phyloP scores from a whole-genome alignment of 2,797 vertebrate genomes.

The Gymnopithys bicolor region DNA sequence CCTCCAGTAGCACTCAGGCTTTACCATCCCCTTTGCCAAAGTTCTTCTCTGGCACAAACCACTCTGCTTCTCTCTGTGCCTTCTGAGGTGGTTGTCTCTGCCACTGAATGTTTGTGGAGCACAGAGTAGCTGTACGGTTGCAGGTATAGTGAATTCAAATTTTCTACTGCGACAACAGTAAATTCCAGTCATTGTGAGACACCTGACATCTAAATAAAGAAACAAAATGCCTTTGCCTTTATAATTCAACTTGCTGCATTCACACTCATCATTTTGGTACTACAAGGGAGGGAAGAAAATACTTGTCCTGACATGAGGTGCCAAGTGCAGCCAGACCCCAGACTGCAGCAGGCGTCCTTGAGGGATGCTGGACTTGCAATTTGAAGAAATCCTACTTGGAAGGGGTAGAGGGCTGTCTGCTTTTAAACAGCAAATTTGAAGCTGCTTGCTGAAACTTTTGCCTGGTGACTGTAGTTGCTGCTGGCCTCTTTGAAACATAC shows the following conservation, averaged over 20 bases:
- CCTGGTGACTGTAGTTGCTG: constrained; percentile 72
- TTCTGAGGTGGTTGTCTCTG: background rate
- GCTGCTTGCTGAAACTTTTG: constrained; percentile 9
- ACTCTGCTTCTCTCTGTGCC: fast-evolving
- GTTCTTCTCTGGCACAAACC: fast-evolving
- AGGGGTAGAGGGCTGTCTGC: background rate
- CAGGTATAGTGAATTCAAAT: background rate
- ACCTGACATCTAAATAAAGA: background rate
- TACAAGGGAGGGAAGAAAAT: background rate
- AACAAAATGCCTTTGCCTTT: background rate
- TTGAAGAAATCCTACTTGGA: background rate
- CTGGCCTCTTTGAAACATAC: constrained; percentile 29
- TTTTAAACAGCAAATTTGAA: constrained; percentile 4
- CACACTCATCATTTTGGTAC: background rate
- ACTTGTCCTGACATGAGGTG: background rate
- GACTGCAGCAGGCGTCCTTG: background rate
- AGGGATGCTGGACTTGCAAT: background rate
- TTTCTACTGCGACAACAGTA: background rate
- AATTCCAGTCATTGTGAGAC: background rate
- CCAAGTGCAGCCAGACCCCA: background rate
- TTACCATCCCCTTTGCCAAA: background rate
- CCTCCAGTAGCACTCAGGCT: fast-evolving
- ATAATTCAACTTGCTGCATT: background rate
- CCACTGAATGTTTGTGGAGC: fast-evolving
- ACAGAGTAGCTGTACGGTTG: background rate